Evolutionary conservation across 2,113 vertebrate genomes (phyloP).

Genomic region (Pluvianellus socialis): DNA sequence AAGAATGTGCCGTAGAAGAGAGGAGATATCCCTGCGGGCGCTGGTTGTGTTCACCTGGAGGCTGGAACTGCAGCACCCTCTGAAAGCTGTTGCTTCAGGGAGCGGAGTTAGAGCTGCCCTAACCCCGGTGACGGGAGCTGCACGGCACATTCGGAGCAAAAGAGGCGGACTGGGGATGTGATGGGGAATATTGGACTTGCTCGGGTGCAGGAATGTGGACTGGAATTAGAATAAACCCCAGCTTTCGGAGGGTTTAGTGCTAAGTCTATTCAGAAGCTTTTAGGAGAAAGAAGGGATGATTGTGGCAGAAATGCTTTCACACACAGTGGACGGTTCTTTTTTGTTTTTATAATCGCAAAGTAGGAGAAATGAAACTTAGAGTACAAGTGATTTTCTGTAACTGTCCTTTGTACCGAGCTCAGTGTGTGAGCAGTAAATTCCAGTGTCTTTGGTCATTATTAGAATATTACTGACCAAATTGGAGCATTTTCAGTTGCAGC

Average conservation of each 20-base stretch:
- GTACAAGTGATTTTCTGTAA: not conserved
- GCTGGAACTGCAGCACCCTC: not conserved
- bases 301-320: not conserved
- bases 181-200: not conserved
- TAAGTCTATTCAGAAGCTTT: slow-evolving; percentile 20
- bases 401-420: not conserved
- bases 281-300: slow-evolving; percentile 14
- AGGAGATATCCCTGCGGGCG: not conserved
- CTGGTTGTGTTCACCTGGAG: not conserved
- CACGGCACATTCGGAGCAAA: rapidly evolving
- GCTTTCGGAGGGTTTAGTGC: slow-evolving; percentile 1
- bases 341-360: not conserved
- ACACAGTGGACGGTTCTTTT: not conserved
- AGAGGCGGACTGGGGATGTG: not conserved
- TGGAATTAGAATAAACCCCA: slow-evolving; percentile 17
- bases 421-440: not conserved
- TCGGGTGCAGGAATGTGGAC: not conserved
- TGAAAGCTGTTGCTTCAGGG: not conserved
- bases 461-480: not conserved
- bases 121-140: not conserved
- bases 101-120: not conserved
- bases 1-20: not conserved
- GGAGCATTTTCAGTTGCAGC: not conserved
- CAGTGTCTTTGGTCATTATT: not conserved
- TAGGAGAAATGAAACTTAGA: not conserved